phyloP scores from a whole-genome alignment of 2,113 vertebrate species.

The Oophaga pumilio region DNA sequence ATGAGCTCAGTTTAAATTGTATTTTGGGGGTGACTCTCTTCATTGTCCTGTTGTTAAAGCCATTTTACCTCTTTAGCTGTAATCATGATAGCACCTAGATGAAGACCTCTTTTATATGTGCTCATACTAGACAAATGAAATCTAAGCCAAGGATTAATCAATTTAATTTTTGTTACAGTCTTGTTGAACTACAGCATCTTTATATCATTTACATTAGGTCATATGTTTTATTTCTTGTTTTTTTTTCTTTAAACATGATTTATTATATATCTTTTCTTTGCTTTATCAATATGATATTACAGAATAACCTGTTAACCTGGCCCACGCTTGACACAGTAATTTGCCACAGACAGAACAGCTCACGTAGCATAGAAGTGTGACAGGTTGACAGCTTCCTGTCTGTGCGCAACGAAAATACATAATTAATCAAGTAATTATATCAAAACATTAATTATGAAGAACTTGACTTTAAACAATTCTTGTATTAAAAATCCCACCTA shows the following conservation, averaged over 20 bases:
- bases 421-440: conserved; percentile 18
- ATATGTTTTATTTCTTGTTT: too few relatives aligned
- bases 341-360: conserved; percentile 8
- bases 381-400: conserved; percentile 11
- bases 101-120: too few relatives aligned
- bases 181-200: too few relatives aligned
- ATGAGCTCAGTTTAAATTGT: too few relatives aligned
- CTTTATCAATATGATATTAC: neutral
- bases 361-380: neutral
- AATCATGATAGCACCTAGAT: too few relatives aligned
- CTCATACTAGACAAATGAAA: too few relatives aligned
- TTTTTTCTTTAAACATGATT: neutral
- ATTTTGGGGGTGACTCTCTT: too few relatives aligned
- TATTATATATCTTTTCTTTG: neutral
- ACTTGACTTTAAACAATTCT: neutral
- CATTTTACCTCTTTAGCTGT: too few relatives aligned
- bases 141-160: too few relatives aligned
- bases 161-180: too few relatives aligned
- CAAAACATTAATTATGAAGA: conserved; percentile 3
- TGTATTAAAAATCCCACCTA: neutral
- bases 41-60: too few relatives aligned
- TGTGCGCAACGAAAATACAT: conserved; percentile 8
- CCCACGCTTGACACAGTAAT: neutral
- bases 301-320: conserved; percentile 22
- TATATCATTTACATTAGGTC: too few relatives aligned